Conservation (phyloP, 2,113 vertebrate species). For the Archocentrus centrarchus region DNA sequence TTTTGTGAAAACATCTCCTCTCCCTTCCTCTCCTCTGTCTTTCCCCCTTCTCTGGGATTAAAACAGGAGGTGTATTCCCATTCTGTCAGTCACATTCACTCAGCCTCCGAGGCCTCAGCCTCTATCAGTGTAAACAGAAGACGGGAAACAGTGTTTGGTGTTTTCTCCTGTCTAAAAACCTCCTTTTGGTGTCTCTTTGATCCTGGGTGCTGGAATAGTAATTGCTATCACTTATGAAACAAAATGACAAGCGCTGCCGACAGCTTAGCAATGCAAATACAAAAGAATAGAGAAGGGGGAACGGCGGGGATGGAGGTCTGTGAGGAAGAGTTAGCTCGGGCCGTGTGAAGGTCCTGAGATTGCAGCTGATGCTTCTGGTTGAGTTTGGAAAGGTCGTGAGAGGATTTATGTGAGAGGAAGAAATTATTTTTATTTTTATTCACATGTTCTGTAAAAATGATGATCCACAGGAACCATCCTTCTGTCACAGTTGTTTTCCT, state of each 20-base stretch:
- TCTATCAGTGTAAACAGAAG: slow-evolving; percentile 76
- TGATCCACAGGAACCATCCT: neutral
- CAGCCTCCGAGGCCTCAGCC: slow-evolving; percentile 60
- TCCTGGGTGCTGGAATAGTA: slow-evolving; percentile 64
- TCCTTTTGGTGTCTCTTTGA: slow-evolving; percentile 76
- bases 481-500: neutral
- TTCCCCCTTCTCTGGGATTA: slow-evolving; percentile 37
- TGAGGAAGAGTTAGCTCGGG: neutral
- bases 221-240: slow-evolving; percentile 74
- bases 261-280: slow-evolving; percentile 61
- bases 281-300: slow-evolving; percentile 27
- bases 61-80: slow-evolving; percentile 71
- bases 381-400: neutral
- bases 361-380: slow-evolving; percentile 10
- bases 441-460: neutral
- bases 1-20: slow-evolving; percentile 21
- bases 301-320: slow-evolving; percentile 17
- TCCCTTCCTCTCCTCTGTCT: slow-evolving; percentile 7
- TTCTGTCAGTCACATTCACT: slow-evolving; percentile 70
- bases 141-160: slow-evolving; percentile 57
- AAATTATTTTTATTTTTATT: neutral
- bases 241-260: slow-evolving; percentile 68
- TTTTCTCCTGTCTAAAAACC: slow-evolving; percentile 64
- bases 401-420: neutral
- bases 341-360: neutral